These are phyloP conservation scores for Atta colombica DNA, from an alignment of 1,140 invertebrate genomes.

Conservation along the genomic window DNA sequence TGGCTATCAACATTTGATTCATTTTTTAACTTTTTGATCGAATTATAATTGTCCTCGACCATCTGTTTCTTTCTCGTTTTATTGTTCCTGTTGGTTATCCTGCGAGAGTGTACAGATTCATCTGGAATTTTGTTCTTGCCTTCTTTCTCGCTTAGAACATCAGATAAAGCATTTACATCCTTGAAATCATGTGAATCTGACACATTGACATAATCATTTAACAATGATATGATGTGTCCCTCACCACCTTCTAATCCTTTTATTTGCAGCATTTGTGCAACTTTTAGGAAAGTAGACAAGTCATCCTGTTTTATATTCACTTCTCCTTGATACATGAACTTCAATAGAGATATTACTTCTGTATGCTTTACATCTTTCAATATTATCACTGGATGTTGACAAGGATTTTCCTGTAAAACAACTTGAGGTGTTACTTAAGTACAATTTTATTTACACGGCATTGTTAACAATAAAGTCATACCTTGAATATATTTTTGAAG, in stretches of 20 bases:
- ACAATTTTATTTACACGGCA: background rate
- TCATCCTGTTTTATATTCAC: constrained; percentile 95
- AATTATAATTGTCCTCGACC: constrained; percentile 10
- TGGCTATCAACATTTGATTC: background rate
- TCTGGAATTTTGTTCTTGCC: background rate
- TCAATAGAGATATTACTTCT: constrained; percentile 92
- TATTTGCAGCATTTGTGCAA: constrained; percentile 94
- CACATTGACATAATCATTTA: constrained; percentile 40
- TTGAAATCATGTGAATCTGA: background rate
- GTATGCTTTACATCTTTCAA: constrained; percentile 93
- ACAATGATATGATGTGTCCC: constrained; percentile 38
- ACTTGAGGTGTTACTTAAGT: constrained; percentile 33
- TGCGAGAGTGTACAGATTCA: constrained; percentile 3
- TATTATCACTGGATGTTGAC: constrained; percentile 91
- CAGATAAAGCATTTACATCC: background rate
- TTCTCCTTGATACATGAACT: constrained; percentile 96
- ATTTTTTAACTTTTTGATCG: constrained; percentile 1
- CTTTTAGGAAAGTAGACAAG: constrained; percentile 93
- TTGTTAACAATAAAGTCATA: constrained; percentile 86
- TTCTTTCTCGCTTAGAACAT: background rate
- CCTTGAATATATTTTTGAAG: constrained; percentile 94
- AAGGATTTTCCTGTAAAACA: constrained; percentile 85
- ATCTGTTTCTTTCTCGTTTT: constrained; percentile 52
- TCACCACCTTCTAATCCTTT: constrained; percentile 89
- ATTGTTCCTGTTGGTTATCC: constrained; percentile 22